Evolutionary conservation across 2,113 vertebrate species (phyloP).

Genomic region (Mesocricetus auratus): DNA sequence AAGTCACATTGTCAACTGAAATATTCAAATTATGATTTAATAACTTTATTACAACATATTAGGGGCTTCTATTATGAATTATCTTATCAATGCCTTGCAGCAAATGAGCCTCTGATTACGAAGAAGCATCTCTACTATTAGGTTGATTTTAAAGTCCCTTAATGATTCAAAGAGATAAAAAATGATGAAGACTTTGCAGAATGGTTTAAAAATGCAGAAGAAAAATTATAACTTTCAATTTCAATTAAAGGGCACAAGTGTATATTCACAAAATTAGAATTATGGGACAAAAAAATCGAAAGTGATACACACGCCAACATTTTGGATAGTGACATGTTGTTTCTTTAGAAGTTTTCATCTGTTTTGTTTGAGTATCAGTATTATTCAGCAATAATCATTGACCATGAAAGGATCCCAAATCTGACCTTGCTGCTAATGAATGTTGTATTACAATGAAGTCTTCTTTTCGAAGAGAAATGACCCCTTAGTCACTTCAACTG

Average conservation of each 20-base stretch:
- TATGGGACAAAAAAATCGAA: slow-evolving; percentile 51
- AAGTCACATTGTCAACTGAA: neutral
- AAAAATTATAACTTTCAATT: neutral
- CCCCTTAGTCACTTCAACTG: neutral
- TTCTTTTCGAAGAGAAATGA: neutral
- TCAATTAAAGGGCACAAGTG: slow-evolving; percentile 7
- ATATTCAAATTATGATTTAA: slow-evolving; percentile 17
- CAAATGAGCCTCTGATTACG: neutral
- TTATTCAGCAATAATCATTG: neutral
- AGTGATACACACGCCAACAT: neutral
- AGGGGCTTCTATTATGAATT: neutral
- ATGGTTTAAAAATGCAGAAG: neutral
- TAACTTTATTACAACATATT: slow-evolving; percentile 31
- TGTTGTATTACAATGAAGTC: neutral
- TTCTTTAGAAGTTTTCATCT: slow-evolving; percentile 41
- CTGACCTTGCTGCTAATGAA: neutral
- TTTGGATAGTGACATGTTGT: neutral
- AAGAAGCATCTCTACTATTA: neutral
- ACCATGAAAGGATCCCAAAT: neutral
- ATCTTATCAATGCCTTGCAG: neutral
- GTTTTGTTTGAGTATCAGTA: slow-evolving; percentile 29
- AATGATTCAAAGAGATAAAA: slow-evolving; percentile 26
- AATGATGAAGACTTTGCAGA: slow-evolving; percentile 34
- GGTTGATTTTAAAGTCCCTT: neutral
- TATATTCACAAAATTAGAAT: slow-evolving; percentile 52